Conservation (phyloP, 2,113 vertebrate genomes). For the Penelope pileata region DNA sequence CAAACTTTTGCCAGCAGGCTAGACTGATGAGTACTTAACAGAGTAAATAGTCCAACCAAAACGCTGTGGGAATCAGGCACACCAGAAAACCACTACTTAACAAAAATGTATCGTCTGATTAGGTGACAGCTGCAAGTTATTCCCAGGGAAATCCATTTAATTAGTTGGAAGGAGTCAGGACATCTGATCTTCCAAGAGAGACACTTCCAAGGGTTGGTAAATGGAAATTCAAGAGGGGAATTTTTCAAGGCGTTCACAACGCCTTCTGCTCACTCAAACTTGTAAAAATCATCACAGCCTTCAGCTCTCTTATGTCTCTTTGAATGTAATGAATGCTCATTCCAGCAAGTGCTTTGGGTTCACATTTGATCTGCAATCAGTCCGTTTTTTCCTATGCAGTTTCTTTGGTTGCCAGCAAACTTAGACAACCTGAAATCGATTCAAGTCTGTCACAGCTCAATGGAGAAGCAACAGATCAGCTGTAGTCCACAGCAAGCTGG, state of each 20-base stretch:
- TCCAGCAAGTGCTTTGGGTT: background rate
- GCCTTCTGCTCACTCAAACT: background rate
- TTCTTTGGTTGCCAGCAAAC: background rate
- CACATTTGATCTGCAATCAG: background rate
- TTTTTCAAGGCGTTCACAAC: background rate
- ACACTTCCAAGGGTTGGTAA: background rate
- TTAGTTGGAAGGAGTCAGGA: conserved; percentile 3
- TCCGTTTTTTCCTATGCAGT: background rate
- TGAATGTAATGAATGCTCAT: background rate
- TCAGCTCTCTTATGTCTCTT: background rate
- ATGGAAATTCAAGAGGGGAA: background rate
- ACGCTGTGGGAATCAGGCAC: background rate
- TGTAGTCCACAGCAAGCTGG: background rate
- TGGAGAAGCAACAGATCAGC: background rate
- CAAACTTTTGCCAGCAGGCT: background rate
- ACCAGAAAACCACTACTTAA: background rate
- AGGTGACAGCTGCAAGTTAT: conserved; percentile 17
- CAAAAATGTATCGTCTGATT: conserved; percentile 21
- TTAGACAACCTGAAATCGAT: background rate
- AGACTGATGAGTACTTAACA: background rate
- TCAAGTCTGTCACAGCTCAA: background rate
- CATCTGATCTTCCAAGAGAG: conserved; percentile 35
- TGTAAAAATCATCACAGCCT: background rate
- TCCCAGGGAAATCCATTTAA: conserved; percentile 31
- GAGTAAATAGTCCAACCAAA: background rate